These are phyloP conservation scores for Cephus sareptanus DNA, from an alignment of 2,888 invertebrate genomes.

Conservation along the genomic window DNA sequence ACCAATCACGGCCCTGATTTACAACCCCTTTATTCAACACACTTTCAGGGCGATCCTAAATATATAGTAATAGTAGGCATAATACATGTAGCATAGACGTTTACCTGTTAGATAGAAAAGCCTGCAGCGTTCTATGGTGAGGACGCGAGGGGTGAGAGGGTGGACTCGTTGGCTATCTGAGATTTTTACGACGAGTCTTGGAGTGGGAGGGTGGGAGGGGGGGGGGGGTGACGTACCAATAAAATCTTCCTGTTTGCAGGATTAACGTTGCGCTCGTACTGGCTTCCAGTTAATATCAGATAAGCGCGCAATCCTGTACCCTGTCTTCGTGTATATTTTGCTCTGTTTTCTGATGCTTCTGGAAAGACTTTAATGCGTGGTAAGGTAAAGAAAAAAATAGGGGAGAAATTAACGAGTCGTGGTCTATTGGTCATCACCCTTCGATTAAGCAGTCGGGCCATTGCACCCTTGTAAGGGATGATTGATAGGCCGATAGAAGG, in stretches of 20 bases:
- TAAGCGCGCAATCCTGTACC: not conserved
- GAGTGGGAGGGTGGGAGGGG: constrained; percentile 17
- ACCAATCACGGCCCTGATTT: constrained; percentile 39
- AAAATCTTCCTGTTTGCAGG: constrained; percentile 57
- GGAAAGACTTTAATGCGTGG: not conserved
- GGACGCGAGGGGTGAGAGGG: not conserved
- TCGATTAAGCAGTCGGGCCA: not conserved
- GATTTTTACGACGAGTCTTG: constrained; percentile 53
- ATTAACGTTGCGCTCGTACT: constrained; percentile 49
- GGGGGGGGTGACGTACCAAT: constrained; percentile 42
- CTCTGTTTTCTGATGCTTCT: not conserved
- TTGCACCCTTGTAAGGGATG: constrained; percentile 21
- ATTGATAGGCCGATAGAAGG: constrained; percentile 52
- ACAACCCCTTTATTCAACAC: constrained; percentile 29
- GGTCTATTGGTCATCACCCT: not conserved
- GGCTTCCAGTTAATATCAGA: not conserved
- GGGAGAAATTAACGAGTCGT: not conserved
- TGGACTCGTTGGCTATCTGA: constrained; percentile 32
- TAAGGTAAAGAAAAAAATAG: not conserved
- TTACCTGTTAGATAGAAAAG: not conserved
- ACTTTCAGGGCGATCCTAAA: not conserved
- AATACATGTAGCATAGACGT: not conserved
- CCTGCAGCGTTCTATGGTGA: not conserved
- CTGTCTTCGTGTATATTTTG: not conserved
- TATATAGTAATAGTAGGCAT: constrained; percentile 4